phyloP scores from a whole-genome alignment of 1,140 invertebrate genomes.

The Drosophila carrolli region DNA sequence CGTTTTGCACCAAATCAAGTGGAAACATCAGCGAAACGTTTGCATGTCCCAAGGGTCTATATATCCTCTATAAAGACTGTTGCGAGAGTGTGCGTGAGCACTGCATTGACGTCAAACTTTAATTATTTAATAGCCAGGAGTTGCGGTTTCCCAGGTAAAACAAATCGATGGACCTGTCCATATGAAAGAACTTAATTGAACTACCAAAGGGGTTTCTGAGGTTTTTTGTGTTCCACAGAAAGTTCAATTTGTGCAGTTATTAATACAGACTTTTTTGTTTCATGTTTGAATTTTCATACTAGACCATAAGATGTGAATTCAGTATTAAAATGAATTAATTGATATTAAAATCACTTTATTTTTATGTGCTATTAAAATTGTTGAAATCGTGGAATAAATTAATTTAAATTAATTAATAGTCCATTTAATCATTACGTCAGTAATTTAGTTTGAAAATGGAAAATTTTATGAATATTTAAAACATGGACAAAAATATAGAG shows the following conservation, averaged over 20 bases:
- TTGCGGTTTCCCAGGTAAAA: constrained; percentile 17
- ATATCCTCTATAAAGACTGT: constrained; percentile 10
- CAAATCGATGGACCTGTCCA: constrained; percentile 29
- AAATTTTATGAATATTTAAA: neutral
- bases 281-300: neutral
- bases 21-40: constrained; percentile 37
- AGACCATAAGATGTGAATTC: neutral
- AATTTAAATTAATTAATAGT: no score
- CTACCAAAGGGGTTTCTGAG: no score
- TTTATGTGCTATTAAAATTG: no score
- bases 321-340: no score
- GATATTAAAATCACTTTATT: no score
- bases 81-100: constrained; percentile 15
- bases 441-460: neutral
- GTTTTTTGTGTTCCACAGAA: neutral
- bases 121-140: constrained; percentile 51
- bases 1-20: constrained; percentile 31
- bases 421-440: no score
- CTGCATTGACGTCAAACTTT: constrained; percentile 65
- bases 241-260: neutral
- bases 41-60: constrained; percentile 36
- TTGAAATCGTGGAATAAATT: no score
- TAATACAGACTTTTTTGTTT: neutral
- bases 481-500: neutral
- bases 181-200: constrained; percentile 27